A percentile compares a stretch with the other conserved stretches of the same genome.
phyloP scores from a whole-genome alignment of 2,113 vertebrate species.

The Pungitius pungitius region DNA sequence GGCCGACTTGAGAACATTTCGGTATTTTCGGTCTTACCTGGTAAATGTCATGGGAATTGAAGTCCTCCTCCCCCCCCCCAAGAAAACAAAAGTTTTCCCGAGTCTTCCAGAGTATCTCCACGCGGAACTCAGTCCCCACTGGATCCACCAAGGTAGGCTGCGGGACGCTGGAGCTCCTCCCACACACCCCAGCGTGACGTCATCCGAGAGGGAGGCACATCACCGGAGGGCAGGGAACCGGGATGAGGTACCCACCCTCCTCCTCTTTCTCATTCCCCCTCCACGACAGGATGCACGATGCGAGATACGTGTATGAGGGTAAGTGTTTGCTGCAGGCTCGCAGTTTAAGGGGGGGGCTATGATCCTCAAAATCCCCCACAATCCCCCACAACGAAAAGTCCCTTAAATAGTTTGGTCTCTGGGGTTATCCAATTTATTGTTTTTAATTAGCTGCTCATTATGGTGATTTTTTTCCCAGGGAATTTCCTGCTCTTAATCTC shows the following conservation, averaged over 20 bases:
- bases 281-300: constrained; percentile 34
- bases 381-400: background rate
- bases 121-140: constrained; percentile 59
- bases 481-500: background rate
- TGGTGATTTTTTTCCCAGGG: background rate
- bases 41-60: constrained; percentile 73
- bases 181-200: constrained; percentile 70
- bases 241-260: constrained; percentile 3
- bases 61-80: background rate
- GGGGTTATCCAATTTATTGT: background rate
- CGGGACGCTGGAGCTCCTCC: constrained; percentile 59
- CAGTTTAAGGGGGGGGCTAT: background rate
- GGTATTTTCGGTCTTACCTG: constrained; percentile 70
- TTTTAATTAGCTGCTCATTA: background rate
- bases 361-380: background rate
- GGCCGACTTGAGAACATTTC: background rate
- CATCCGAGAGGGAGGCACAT: constrained; percentile 48
- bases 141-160: constrained; percentile 63
- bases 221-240: constrained; percentile 26
- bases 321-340: background rate
- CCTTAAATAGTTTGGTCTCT: background rate
- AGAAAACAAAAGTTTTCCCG: constrained; percentile 61
- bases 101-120: constrained; percentile 68
- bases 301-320: constrained; percentile 1
- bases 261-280: constrained; percentile 3